Conservation (phyloP, 2,888 invertebrate species). For the Eupithecia vulgata region DNA sequence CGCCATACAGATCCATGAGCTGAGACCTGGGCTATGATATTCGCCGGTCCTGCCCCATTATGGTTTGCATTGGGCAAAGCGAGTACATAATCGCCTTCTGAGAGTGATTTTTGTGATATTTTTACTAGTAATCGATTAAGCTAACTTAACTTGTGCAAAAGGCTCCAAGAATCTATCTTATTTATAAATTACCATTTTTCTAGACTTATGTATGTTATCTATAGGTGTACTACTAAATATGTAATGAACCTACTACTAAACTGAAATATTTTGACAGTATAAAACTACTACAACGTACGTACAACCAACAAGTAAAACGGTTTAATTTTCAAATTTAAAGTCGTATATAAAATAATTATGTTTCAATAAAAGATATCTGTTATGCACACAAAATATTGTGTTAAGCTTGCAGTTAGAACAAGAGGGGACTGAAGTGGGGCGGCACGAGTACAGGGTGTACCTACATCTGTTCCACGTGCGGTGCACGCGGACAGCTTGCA, state of each 20-base stretch:
- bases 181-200: background rate
- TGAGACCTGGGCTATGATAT: background rate
- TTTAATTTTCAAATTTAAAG: background rate
- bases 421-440: slow-evolving; percentile 17
- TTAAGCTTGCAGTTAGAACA: slow-evolving; percentile 40
- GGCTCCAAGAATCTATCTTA: background rate
- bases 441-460: background rate
- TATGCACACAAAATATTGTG: background rate
- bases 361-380: background rate
- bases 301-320: background rate
- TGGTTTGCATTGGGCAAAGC: background rate
- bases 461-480: background rate
- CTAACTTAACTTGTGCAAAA: background rate
- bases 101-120: background rate
- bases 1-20: background rate
- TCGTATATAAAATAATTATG: background rate
- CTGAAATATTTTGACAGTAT: background rate
- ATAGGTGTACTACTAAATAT: too few relatives aligned
- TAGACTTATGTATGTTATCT: too few relatives aligned
- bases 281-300: background rate
- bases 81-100: background rate
- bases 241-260: background rate
- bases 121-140: background rate
- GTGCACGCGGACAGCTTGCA: background rate
- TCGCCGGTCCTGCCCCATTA: background rate